phyloP scores from a whole-genome alignment of 2,797 vertebrate genomes.

The Aselliscus stoliczkanus region DNA sequence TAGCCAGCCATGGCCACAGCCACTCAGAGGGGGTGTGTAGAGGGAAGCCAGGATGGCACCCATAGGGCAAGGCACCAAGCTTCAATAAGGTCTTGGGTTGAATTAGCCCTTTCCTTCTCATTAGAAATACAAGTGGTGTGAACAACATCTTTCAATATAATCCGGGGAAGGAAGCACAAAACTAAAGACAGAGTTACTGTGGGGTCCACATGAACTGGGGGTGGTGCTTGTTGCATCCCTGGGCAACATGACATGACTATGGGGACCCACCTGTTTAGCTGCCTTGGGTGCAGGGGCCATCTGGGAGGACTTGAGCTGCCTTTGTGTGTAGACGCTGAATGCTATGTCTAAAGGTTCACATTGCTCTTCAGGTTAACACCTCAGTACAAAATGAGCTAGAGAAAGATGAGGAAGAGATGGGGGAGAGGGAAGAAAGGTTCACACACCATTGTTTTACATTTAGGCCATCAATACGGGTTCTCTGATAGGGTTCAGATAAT shows the following conservation, averaged over 20 bases:
- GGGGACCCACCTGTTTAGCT: not conserved
- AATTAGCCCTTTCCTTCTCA: constrained; percentile 1
- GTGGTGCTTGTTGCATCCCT: not conserved
- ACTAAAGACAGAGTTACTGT: not conserved
- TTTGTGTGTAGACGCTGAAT: not conserved
- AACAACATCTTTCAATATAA: not conserved
- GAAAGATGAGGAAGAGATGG: not conserved
- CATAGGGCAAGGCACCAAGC: not conserved
- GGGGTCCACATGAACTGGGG: not conserved
- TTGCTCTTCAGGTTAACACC: not conserved
- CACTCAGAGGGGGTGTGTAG: rapidly evolving
- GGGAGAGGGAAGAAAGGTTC: not conserved
- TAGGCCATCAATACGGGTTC: not conserved
- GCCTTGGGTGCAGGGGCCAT: no score
- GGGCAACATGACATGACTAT: not conserved
- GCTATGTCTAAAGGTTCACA: not conserved
- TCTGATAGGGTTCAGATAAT: not conserved
- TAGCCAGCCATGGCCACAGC: not conserved
- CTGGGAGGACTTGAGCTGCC: not conserved
- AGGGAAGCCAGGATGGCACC: not conserved
- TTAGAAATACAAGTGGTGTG: not conserved
- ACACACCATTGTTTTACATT: not conserved
- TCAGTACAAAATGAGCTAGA: not conserved
- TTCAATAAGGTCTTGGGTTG: not conserved
- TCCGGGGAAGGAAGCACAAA: not conserved